These are phyloP conservation scores for Serranus cabrilla DNA, from an alignment of 2,797 vertebrate species.

Conservation along the genomic window DNA sequence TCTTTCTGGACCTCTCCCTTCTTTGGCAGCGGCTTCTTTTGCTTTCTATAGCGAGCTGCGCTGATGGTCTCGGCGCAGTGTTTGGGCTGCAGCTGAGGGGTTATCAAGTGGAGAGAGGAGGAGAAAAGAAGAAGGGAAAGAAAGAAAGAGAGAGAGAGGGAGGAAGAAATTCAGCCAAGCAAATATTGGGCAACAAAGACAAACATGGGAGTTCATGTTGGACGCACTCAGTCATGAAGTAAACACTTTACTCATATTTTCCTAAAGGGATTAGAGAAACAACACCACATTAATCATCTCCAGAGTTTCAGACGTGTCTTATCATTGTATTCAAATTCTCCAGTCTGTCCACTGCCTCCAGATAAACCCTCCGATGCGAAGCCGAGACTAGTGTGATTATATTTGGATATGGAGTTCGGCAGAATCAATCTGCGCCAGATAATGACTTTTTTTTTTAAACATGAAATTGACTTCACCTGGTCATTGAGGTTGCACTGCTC, in stretches of 20 bases:
- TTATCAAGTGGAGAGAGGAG: slow-evolving; percentile 37
- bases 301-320: slow-evolving; percentile 28
- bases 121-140: neutral
- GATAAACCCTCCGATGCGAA: slow-evolving; percentile 25
- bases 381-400: slow-evolving; percentile 41
- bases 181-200: slow-evolving; percentile 42
- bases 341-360: slow-evolving; percentile 27
- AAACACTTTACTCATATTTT: slow-evolving; percentile 46
- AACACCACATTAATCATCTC: slow-evolving; percentile 34
- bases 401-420: slow-evolving; percentile 47
- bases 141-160: slow-evolving; percentile 6
- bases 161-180: slow-evolving; percentile 19
- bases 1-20: slow-evolving; percentile 90
- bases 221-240: slow-evolving; percentile 21
- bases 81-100: slow-evolving; percentile 90
- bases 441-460: slow-evolving; percentile 31
- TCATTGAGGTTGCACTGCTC: slow-evolving; percentile 93
- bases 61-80: slow-evolving; percentile 92
- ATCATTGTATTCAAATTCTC: slow-evolving; percentile 42
- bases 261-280: slow-evolving; percentile 44
- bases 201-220: slow-evolving; percentile 20
- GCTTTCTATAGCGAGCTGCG: slow-evolving; percentile 90
- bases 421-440: slow-evolving; percentile 33
- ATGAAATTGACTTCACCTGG: slow-evolving; percentile 82
- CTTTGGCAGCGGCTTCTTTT: slow-evolving; percentile 85